A percentile compares a stretch with the other conserved stretches of the same genome.
These are phyloP conservation scores for Plagodis dolabraria DNA, from an alignment of 2,888 invertebrate species.

Conservation along the genomic window DNA sequence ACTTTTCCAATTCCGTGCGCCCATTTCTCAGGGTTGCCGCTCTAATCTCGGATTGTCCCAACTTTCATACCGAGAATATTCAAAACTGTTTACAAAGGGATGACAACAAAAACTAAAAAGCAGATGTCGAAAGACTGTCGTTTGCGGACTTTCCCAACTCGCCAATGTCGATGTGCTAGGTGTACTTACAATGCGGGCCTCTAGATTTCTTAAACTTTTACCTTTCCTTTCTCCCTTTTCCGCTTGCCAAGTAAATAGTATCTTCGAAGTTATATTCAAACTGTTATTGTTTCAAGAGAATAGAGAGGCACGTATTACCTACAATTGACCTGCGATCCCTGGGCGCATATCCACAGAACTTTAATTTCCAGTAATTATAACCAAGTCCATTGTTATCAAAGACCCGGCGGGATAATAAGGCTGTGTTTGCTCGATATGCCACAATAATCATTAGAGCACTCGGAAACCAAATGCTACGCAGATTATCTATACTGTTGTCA, in stretches of 20 bases:
- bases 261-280: conserved; percentile 14
- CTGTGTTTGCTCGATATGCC: conserved; percentile 41
- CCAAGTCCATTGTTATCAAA: conserved; percentile 36
- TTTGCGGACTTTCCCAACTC: conserved; percentile 29
- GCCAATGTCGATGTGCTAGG: conserved; percentile 1
- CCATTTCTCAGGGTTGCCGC: conserved; percentile 66
- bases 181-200: conserved; percentile 15
- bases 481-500: conserved; percentile 44
- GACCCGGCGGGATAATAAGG: conserved; percentile 39
- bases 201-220: conserved; percentile 3
- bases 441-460: conserved; percentile 47
- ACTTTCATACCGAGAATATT: conserved; percentile 61
- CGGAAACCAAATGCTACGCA: conserved; percentile 35
- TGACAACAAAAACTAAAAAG: conserved; percentile 53
- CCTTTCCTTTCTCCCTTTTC: neutral
- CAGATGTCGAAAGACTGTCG: conserved; percentile 45
- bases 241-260: conserved; percentile 1
- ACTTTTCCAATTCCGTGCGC: conserved; percentile 75
- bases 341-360: conserved; percentile 26
- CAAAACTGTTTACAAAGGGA: conserved; percentile 57
- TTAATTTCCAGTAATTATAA: conserved; percentile 34
- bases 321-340: conserved; percentile 13
- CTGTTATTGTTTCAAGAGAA: conserved; percentile 17
- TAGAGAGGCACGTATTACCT: conserved; percentile 15
- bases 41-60: conserved; percentile 63